Conservation (phyloP, 2,113 vertebrate genomes). For the Calcarius ornatus region DNA sequence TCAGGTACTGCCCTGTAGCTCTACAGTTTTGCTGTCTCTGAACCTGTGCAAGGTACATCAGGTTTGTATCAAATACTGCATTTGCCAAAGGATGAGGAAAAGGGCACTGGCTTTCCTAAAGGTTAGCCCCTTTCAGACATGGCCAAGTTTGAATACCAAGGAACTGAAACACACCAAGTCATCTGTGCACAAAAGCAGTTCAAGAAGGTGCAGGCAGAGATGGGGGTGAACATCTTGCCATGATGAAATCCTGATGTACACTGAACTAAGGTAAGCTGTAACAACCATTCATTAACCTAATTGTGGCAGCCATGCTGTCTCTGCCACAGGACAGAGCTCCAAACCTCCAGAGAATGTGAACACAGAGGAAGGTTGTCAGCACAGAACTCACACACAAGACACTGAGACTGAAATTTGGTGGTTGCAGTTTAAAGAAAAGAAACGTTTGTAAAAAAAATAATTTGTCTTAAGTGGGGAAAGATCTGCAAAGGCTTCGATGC, state of each 20-base stretch:
- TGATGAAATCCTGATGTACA: neutral
- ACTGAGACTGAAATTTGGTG: neutral
- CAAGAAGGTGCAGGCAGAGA: neutral
- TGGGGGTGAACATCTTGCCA: neutral
- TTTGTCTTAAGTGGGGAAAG: neutral
- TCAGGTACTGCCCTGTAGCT: neutral
- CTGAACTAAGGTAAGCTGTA: neutral
- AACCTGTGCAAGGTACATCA: neutral
- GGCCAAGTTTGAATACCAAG: neutral
- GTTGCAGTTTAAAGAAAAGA: neutral
- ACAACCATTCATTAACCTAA: neutral
- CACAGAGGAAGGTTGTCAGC: neutral
- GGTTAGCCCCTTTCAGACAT: neutral
- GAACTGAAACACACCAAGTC: neutral
- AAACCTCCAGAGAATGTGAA: fast-evolving
- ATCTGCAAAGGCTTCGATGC: neutral
- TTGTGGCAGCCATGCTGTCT: neutral
- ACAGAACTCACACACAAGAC: neutral
- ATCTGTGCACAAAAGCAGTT: neutral
- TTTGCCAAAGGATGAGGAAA: neutral
- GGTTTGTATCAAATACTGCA: neutral
- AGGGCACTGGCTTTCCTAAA: neutral
- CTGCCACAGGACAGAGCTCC: neutral
- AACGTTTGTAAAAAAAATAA: neutral
- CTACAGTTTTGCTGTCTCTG: neutral